phyloP scores from a whole-genome alignment of 2,888 invertebrate species.

The Halocaridina rubra region DNA sequence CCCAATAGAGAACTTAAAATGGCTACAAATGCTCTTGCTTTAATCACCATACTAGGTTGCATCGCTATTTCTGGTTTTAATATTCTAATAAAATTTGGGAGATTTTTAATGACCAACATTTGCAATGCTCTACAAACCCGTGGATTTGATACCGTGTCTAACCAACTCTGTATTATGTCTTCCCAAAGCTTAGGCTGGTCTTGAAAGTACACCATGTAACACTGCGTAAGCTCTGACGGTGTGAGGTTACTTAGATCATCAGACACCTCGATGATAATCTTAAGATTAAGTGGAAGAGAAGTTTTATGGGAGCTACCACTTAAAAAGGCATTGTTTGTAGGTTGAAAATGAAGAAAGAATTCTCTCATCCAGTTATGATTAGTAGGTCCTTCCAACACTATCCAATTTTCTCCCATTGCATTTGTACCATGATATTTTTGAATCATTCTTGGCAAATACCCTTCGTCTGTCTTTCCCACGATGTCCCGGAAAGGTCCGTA shows the following conservation, averaged over 20 bases:
- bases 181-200: conserved; percentile 43
- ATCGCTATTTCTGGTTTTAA: conserved; percentile 12
- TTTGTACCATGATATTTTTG: conserved; percentile 3
- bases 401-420: conserved; percentile 30
- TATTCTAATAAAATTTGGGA: conserved; percentile 52
- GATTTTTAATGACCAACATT: conserved; percentile 33
- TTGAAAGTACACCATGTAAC: conserved; percentile 27
- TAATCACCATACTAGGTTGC: conserved; percentile 50
- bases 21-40: conserved; percentile 52
- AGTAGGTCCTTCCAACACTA: conserved; percentile 38
- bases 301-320: conserved; percentile 22
- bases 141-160: conserved; percentile 7
- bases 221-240: conserved; percentile 27
- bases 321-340: conserved; percentile 27
- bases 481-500: conserved; percentile 32
- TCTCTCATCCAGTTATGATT: conserved; percentile 27
- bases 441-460: conserved; percentile 24
- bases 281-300: conserved; percentile 35
- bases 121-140: conserved; percentile 27
- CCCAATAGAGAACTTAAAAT: conserved; percentile 40
- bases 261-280: conserved; percentile 40
- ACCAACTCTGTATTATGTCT: conserved; percentile 51
- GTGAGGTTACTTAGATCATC: conserved; percentile 34
- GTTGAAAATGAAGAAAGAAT: conserved; percentile 38
- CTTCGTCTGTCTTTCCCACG: conserved; percentile 12